phyloP scores from a whole-genome alignment of 2,888 invertebrate genomes.

The Phlogophora meticulosa region DNA sequence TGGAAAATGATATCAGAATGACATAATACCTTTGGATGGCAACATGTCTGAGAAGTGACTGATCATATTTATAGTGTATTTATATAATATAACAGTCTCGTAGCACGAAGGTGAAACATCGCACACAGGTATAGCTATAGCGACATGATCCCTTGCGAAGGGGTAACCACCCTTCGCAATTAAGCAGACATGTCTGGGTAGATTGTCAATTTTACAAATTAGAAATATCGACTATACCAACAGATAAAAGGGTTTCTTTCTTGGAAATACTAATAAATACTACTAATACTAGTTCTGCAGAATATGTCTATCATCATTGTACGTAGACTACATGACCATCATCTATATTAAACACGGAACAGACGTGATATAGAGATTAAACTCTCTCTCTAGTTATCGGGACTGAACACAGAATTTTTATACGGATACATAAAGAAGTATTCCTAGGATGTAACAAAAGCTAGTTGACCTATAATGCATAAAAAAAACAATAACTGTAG shows the following conservation, averaged over 20 bases:
- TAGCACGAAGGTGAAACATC: slow-evolving; percentile 8
- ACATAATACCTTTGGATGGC: slow-evolving; percentile 12
- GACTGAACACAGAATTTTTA: neutral
- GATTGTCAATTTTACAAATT: slow-evolving; percentile 2
- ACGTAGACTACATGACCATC: neutral
- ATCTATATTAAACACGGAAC: neutral
- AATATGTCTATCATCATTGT: neutral
- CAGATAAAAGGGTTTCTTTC: neutral
- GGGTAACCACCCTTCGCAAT: slow-evolving; percentile 36
- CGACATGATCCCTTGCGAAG: slow-evolving; percentile 9
- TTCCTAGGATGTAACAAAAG: neutral
- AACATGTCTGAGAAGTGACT: slow-evolving; percentile 24
- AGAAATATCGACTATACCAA: slow-evolving; percentile 39
- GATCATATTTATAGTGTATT: slow-evolving; percentile 30
- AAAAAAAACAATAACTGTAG: neutral
- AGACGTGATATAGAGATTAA: neutral
- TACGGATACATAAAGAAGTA: neutral
- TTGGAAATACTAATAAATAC: too few species aligned
- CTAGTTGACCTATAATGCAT: neutral
- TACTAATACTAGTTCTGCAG: neutral
- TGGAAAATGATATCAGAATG: slow-evolving; percentile 30
- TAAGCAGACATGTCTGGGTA: slow-evolving; percentile 27
- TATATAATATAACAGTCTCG: slow-evolving; percentile 7
- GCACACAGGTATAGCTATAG: slow-evolving; percentile 6
- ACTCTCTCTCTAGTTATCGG: neutral